Percentiles rank a stretch among this genome's conserved stretches.
These are phyloP conservation scores for Phocoena sinus DNA, from an alignment of 2,113 vertebrate genomes.

Conservation along the genomic window DNA sequence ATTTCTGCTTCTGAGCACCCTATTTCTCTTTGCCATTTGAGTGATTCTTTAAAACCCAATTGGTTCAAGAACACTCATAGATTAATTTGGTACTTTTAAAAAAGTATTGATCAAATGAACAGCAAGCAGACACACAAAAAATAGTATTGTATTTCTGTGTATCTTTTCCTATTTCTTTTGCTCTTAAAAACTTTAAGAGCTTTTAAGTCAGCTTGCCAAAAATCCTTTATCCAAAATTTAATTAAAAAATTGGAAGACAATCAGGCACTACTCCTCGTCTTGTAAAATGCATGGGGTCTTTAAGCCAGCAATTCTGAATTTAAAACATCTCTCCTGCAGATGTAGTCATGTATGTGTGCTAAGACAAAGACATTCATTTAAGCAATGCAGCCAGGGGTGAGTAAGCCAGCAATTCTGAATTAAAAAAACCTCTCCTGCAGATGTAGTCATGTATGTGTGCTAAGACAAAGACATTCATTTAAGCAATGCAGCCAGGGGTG, in stretches of 20 bases:
- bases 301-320: neutral
- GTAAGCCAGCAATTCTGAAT: no score
- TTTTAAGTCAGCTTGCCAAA: slow-evolving; percentile 17
- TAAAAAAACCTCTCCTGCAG: neutral
- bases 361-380: neutral
- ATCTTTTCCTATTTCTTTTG: neutral
- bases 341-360: neutral
- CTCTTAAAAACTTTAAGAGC: neutral
- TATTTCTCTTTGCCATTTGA: neutral
- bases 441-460: neutral
- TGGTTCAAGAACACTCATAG: neutral
- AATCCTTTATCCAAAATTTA: slow-evolving; percentile 15
- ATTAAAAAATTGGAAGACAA: neutral
- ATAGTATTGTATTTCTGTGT: neutral
- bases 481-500: neutral
- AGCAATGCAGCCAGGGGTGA: neutral
- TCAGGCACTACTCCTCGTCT: neutral
- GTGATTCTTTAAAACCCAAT: neutral
- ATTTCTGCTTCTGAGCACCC: neutral
- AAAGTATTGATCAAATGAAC: neutral
- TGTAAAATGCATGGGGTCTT: neutral
- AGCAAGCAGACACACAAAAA: neutral
- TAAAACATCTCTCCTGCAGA: neutral
- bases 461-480: neutral
- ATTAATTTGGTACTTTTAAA: neutral